phyloP scores from a whole-genome alignment of 2,113 vertebrate genomes.

The Xiphophorus couchianus region DNA sequence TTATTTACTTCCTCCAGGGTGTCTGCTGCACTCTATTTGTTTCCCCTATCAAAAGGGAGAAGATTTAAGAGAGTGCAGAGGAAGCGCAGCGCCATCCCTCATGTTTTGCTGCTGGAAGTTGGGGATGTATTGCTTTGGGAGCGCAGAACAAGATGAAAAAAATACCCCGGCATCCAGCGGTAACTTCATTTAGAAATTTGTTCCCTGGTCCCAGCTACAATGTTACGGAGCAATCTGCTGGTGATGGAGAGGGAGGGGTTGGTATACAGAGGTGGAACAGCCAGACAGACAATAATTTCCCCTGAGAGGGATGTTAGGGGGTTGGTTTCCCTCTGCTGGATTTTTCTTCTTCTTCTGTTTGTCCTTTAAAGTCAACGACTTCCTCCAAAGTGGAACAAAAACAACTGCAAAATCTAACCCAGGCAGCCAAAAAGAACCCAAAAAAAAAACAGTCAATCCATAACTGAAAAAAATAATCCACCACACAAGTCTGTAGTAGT shows the following conservation, averaged over 20 bases:
- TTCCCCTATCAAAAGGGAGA: constrained; percentile 8
- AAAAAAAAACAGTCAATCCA: neutral
- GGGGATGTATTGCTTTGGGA: constrained; percentile 28
- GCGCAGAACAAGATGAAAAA: constrained; percentile 37
- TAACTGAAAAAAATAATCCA: neutral
- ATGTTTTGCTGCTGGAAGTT: constrained; percentile 20
- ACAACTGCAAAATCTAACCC: neutral
- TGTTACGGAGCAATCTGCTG: constrained; percentile 22
- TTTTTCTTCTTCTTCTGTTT: neutral
- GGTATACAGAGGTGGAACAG: constrained; percentile 42
- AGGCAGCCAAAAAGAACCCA: neutral
- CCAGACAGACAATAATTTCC: constrained; percentile 53
- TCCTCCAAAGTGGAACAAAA: constrained; percentile 12
- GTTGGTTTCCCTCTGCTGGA: constrained; percentile 13
- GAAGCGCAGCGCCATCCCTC: constrained; percentile 19
- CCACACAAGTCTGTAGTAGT: neutral
- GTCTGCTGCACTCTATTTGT: constrained; percentile 20
- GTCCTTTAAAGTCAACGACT: constrained; percentile 21
- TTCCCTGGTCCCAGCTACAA: constrained; percentile 10
- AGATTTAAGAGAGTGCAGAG: constrained; percentile 26
- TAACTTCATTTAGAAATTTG: constrained; percentile 34
- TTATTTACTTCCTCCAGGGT: constrained; percentile 8
- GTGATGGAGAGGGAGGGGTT: constrained; percentile 22
- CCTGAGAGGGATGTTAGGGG: constrained; percentile 25
- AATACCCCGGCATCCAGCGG: constrained; percentile 25